A percentile compares a stretch with the other conserved stretches of the same genome.
These are phyloP conservation scores for human DNA, from an alignment of 2,113 vertebrate species.

Conservation along the genomic window DNA sequence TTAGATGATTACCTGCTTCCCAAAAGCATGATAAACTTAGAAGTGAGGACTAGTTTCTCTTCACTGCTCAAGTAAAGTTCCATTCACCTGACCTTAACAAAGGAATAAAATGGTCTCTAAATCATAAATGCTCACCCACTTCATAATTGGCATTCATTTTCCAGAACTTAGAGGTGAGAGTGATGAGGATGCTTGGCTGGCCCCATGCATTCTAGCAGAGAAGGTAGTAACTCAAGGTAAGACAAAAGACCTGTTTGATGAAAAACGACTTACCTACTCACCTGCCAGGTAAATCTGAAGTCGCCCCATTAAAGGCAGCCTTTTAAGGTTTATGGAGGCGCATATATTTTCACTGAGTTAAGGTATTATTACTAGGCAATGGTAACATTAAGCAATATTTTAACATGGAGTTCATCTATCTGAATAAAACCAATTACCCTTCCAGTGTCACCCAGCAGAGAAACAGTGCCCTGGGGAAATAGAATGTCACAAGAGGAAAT, in stretches of 20 bases:
- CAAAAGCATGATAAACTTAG: not conserved
- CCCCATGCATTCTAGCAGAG: not conserved
- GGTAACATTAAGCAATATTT: not conserved
- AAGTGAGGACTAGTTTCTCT: not conserved
- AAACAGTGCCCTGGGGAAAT: not conserved
- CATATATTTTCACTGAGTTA: not conserved
- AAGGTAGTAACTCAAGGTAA: not conserved
- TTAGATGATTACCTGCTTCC: not conserved
- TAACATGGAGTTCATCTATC: not conserved
- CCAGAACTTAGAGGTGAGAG: not conserved
- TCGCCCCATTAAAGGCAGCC: not conserved
- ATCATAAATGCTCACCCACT: not conserved
- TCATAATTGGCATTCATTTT: not conserved
- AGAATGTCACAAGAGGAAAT: not conserved
- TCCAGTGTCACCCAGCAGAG: not conserved
- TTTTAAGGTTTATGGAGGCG: not conserved
- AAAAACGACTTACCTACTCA: not conserved
- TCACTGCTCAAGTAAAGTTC: not conserved
- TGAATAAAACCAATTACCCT: slow-evolving; percentile 15
- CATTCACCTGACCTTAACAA: not conserved
- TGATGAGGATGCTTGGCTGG: not conserved
- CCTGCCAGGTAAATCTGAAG: not conserved
- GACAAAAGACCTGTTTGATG: not conserved
- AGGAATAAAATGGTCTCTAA: not conserved
- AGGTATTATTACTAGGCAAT: not conserved